A percentile compares a stretch with the other conserved stretches of the same genome.
Conservation (phyloP, 2,113 vertebrate genomes). For the Eudyptes chrysolophus region DNA sequence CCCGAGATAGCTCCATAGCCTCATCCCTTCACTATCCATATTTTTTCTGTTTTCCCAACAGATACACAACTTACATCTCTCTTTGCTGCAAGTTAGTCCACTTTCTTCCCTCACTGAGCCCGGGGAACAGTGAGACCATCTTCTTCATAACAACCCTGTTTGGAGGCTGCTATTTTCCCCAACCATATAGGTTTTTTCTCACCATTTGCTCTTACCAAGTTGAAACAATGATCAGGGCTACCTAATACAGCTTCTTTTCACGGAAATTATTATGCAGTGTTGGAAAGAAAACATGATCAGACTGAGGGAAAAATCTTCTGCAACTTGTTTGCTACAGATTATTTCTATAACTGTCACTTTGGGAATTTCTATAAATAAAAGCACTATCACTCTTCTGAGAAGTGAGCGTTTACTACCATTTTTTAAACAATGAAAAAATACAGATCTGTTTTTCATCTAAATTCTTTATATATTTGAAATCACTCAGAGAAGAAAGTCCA, state of each 20-base stretch:
- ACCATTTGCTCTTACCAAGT: not conserved
- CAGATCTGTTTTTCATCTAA: constrained; percentile 68
- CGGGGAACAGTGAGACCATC: not conserved
- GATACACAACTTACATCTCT: not conserved
- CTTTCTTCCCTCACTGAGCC: not conserved
- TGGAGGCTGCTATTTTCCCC: not conserved
- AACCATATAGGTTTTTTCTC: not conserved
- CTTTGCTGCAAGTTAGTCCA: not conserved
- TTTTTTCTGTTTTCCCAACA: not conserved
- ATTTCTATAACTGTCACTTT: constrained; percentile 43
- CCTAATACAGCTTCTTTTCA: not conserved
- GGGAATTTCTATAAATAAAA: constrained; percentile 65
- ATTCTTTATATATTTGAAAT: constrained; percentile 65
- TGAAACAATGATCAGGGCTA: not conserved
- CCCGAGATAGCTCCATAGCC: not conserved
- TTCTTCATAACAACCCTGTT: not conserved
- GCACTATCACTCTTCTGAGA: constrained; percentile 54
- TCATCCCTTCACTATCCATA: not conserved
- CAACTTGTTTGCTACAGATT: constrained; percentile 40
- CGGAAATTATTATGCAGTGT: not conserved
- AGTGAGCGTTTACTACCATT: constrained; percentile 38
- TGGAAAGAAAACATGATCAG: constrained; percentile 21
- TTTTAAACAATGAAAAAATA: constrained; percentile 51
- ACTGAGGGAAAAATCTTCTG: not conserved
- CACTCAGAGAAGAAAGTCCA: constrained; percentile 49